These are phyloP conservation scores for Galagoides demidoff DNA, from an alignment of 2,797 vertebrate genomes.

Conservation along the genomic window DNA sequence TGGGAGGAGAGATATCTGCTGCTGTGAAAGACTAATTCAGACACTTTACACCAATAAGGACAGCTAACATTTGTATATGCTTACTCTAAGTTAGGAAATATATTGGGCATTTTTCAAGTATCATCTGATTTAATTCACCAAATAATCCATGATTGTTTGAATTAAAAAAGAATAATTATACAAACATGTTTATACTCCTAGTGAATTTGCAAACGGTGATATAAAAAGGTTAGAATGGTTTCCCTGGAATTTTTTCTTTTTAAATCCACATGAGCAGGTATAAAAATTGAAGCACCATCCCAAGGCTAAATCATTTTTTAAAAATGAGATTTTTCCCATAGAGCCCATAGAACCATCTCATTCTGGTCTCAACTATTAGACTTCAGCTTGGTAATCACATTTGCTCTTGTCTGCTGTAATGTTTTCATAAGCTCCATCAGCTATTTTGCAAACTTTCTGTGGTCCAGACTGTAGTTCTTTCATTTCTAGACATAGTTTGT, in stretches of 20 bases:
- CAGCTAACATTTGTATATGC: not conserved
- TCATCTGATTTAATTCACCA: not conserved
- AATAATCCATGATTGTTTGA: not conserved
- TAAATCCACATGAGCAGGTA: not conserved
- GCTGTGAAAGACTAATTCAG: not conserved
- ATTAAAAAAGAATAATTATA: not conserved
- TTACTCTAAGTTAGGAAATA: not conserved
- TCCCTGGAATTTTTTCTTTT: not conserved
- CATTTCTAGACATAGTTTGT: not conserved
- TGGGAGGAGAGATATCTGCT: not conserved
- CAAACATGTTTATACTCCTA: not conserved
- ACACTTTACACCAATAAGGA: not conserved
- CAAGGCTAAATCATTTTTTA: not conserved
- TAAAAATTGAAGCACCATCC: not conserved
- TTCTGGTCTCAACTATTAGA: not conserved
- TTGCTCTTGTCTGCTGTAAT: not conserved
- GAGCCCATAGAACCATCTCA: not conserved
- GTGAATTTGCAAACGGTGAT: not conserved
- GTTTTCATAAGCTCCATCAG: not conserved
- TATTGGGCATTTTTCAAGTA: not conserved
- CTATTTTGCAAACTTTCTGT: not conserved
- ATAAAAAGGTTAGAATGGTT: not conserved
- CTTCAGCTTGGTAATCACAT: not conserved
- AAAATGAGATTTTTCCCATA: not conserved
- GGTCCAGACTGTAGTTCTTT: not conserved